Evolutionary conservation across 1,140 invertebrate genomes (phyloP).

Genomic region (Papilio machaon): DNA sequence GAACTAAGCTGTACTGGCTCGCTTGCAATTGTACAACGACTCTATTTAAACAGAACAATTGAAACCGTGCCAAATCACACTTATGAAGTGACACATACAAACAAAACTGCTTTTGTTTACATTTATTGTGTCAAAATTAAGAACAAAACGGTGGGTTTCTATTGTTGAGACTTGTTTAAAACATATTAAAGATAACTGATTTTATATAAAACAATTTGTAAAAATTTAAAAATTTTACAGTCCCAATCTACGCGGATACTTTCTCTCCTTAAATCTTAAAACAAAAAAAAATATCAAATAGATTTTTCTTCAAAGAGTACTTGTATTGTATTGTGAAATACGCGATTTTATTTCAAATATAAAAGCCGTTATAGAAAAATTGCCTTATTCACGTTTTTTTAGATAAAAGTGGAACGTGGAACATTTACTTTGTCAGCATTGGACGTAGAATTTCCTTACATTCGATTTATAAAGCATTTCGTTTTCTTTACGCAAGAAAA

Average conservation of each 20-base stretch:
- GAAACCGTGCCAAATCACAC: conserved; percentile 18
- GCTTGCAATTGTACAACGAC: conserved; percentile 13
- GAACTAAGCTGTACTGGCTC: neutral
- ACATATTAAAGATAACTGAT: too few relatives aligned
- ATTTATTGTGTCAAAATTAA: too few relatives aligned
- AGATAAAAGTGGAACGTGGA: conserved; percentile 10
- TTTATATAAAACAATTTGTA: too few relatives aligned
- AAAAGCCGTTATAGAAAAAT: neutral
- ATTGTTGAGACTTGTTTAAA: too few relatives aligned
- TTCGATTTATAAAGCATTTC: neutral
- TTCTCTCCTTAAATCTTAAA: neutral
- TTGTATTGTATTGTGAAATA: neutral
- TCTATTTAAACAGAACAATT: neutral
- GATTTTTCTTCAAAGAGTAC: neutral
- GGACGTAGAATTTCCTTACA: conserved; percentile 10
- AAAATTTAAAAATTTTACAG: too few relatives aligned
- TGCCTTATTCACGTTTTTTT: conserved; percentile 6
- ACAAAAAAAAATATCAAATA: neutral
- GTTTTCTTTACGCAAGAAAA: conserved; percentile 13
- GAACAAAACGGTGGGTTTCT: too few relatives aligned
- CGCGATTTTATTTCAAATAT: neutral
- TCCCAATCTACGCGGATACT: too few relatives aligned
- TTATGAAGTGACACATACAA: conserved; percentile 16
- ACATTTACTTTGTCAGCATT: conserved; percentile 11
- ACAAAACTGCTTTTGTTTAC: neutral